Evolutionary conservation across 2,888 invertebrate species (phyloP), one percentile per base, ranked within the genome.

Genomic region (Megamerina dolium): DNA sequence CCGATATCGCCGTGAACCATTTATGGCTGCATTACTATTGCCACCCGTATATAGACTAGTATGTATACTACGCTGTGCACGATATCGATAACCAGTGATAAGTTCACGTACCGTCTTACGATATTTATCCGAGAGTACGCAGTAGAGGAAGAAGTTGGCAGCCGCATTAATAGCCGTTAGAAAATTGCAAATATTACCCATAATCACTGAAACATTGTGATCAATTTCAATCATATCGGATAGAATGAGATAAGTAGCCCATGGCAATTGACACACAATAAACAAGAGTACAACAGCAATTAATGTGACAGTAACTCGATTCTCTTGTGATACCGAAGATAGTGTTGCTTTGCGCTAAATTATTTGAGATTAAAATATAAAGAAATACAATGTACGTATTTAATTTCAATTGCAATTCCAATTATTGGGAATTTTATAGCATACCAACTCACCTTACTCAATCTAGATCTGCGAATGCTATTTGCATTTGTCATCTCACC

Each of bases 231-330:
- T 45, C 12, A 55, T 50, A 35, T 56, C 54, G 2, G 48, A 49
- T 46, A 73, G 51, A 27, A 73, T 68, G 38, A 72, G 66, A 59
- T 79, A 81, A 26, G 83, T 73, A 1, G 84, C 82, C 56, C 80
- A 79, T 1, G 86, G 86, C 36, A 81, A 73, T 64, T 87, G 86
- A 57, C 86, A 87, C 5, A 86, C 60, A 30, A 86, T 74, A 65
- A 87, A 87, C 43, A 86, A 75, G 32, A 86, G 74, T 6, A 87
- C 85, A 13, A 87, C 85, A 2, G 81, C 80, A 43, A 87, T 85
- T 29, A 87, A 70, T 63, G 85, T 85, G 29, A 85, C 75, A 3
- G 87, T 88, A 49, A 87, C 85, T 51, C 83, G 77, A 61, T 83
- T 82, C 61, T 83, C 82, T 59, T 82, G 81, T 4, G 75, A 73